Conservation (phyloP, 2,113 vertebrate genomes). For the Glareola pratincola region DNA sequence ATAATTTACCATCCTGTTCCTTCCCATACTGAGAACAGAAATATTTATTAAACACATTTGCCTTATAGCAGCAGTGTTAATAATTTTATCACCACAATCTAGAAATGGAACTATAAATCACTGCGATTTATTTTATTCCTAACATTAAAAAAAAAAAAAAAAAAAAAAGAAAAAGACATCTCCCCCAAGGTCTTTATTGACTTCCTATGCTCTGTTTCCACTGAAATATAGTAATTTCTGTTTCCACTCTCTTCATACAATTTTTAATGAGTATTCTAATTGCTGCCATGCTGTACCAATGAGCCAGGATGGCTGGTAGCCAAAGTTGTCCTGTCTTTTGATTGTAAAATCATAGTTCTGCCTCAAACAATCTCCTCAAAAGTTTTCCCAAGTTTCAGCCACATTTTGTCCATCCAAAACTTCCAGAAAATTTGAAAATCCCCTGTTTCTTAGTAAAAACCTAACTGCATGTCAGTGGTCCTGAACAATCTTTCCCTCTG, state of each 20-base stretch:
- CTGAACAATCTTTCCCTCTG: neutral
- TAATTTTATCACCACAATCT: constrained; percentile 46
- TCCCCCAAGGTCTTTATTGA: constrained; percentile 58
- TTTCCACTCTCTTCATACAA: neutral
- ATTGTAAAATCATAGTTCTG: neutral
- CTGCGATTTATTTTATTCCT: constrained; percentile 25
- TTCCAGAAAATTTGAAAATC: neutral
- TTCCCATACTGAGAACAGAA: neutral
- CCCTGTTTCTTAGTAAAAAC: neutral
- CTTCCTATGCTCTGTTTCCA: neutral
- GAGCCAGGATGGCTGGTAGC: neutral
- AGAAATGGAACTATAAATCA: constrained; percentile 44
- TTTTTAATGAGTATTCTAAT: constrained; percentile 43
- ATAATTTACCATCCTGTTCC: neutral
- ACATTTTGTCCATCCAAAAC: neutral
- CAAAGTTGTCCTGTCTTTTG: neutral
- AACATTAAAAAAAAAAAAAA: neutral
- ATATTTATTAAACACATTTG: constrained; percentile 50
- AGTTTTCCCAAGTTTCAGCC: neutral
- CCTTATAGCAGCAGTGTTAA: constrained; percentile 29
- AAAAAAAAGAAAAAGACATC: constrained; percentile 20
- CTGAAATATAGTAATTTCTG: neutral
- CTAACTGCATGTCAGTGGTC: neutral
- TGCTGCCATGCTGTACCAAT: neutral
- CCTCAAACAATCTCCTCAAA: neutral